phyloP scores from a whole-genome alignment of 2,888 invertebrate species.

The Aradus depressus region DNA sequence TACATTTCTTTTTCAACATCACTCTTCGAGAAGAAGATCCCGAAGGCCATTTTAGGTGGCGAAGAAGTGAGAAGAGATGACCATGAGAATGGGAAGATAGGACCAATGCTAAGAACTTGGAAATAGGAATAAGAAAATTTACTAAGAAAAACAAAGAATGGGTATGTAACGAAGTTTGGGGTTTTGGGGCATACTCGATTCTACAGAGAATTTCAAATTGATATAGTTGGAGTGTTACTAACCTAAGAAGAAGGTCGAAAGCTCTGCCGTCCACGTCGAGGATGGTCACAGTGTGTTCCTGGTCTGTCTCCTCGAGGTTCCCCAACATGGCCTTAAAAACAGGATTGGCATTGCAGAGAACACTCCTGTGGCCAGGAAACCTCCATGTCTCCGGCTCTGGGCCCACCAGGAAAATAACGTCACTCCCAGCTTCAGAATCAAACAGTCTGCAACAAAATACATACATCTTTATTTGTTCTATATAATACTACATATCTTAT shows the following conservation, averaged over 20 bases:
- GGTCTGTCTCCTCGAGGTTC: constrained; percentile 34
- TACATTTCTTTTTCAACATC: no score
- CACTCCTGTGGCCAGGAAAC: constrained; percentile 51
- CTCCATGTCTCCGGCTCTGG: constrained; percentile 52
- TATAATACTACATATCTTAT: neutral
- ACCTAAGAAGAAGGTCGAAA: constrained; percentile 53
- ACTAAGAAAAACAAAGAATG: no score
- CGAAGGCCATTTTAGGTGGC: no score
- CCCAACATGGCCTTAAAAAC: constrained; percentile 50
- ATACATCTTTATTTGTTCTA: neutral
- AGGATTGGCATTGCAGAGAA: constrained; percentile 50
- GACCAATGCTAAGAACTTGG: no score
- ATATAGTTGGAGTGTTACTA: no score
- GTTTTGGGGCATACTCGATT: no score
- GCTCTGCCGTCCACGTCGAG: constrained; percentile 54
- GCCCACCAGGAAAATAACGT: constrained; percentile 53
- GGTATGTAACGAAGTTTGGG: no score
- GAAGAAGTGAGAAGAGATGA: no score
- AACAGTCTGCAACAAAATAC: constrained; percentile 34
- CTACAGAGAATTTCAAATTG: no score
- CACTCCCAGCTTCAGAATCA: constrained; percentile 46
- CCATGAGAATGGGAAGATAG: no score
- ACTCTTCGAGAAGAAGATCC: no score
- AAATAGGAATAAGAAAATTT: no score
- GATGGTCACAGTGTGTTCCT: constrained; percentile 39